These are phyloP conservation scores for Meriones unguiculatus DNA, from an alignment of 2,113 vertebrate genomes.

Conservation along the genomic window DNA sequence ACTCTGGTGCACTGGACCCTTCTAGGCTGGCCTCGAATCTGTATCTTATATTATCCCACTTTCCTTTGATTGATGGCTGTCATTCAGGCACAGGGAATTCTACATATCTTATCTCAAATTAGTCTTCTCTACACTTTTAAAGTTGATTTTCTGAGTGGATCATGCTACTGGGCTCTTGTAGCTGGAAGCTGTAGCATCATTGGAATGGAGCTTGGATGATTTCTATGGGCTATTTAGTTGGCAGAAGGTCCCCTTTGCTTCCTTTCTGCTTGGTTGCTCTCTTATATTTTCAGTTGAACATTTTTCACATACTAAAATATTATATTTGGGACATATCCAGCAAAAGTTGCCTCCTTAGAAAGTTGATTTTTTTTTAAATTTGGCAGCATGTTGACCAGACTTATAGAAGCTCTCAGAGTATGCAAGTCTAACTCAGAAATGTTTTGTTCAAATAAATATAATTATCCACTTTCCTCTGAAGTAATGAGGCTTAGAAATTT, in stretches of 20 bases:
- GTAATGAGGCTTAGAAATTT: not conserved
- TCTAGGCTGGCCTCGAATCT: not conserved
- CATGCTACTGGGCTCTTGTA: not conserved
- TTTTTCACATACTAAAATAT: slow-evolving; percentile 24
- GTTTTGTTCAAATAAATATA: slow-evolving; percentile 28
- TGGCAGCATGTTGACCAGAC: slow-evolving; percentile 39
- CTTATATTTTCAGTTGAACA: not conserved
- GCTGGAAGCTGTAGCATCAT: not conserved
- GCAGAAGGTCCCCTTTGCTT: not conserved
- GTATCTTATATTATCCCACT: not conserved
- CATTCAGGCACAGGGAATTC: not conserved
- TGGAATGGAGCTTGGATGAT: not conserved
- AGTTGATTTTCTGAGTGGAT: not conserved
- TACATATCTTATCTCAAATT: not conserved
- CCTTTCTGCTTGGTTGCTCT: not conserved
- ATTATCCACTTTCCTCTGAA: slow-evolving; percentile 25
- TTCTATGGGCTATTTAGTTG: not conserved
- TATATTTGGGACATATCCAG: not conserved
- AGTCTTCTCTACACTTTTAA: not conserved
- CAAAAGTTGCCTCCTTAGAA: slow-evolving; percentile 8
- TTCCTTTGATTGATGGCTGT: not conserved
- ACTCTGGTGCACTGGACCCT: no score
- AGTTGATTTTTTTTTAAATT: slow-evolving; percentile 40
- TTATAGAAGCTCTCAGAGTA: slow-evolving; percentile 16
- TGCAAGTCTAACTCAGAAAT: slow-evolving; percentile 33